Evolutionary conservation across 1,140 invertebrate species (phyloP).

Genomic region (Rhyacophila brunnea): DNA sequence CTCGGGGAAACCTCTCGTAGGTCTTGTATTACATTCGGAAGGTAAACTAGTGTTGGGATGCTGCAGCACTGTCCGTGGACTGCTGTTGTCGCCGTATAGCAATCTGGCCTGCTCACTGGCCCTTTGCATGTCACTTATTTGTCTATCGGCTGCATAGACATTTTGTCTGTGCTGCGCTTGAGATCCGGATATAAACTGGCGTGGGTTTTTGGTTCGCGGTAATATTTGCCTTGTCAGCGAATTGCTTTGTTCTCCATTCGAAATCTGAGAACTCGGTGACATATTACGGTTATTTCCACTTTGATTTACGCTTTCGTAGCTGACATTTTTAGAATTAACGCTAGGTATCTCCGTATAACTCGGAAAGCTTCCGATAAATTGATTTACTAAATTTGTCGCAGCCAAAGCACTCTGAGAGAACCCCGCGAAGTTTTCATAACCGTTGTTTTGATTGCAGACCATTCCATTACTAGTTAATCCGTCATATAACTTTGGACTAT

Average conservation of each 20-base stretch:
- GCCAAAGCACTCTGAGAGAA: slow-evolving; percentile 28
- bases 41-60: slow-evolving; percentile 19
- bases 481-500: slow-evolving; percentile 47
- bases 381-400: slow-evolving; percentile 28
- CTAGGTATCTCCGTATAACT: slow-evolving; percentile 34
- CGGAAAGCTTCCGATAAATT: slow-evolving; percentile 33
- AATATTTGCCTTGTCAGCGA: slow-evolving; percentile 35
- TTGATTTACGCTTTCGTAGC: slow-evolving; percentile 27
- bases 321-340: slow-evolving; percentile 23
- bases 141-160: slow-evolving; percentile 20
- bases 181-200: slow-evolving; percentile 25
- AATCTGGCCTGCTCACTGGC: slow-evolving; percentile 26
- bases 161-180: slow-evolving; percentile 23
- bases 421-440: slow-evolving; percentile 34
- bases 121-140: slow-evolving; percentile 29
- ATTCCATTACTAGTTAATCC: slow-evolving; percentile 23
- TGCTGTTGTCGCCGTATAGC: slow-evolving; percentile 28
- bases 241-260: slow-evolving; percentile 35
- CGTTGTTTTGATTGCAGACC: slow-evolving; percentile 33
- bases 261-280: slow-evolving; percentile 35
- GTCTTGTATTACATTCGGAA: slow-evolving; percentile 17
- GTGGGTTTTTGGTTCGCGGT: slow-evolving; percentile 28
- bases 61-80: slow-evolving; percentile 25
- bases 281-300: slow-evolving; percentile 29
- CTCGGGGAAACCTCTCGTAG: slow-evolving; percentile 10